Conservation (phyloP, 2,888 invertebrate genomes). For the Andrena bucephala region DNA sequence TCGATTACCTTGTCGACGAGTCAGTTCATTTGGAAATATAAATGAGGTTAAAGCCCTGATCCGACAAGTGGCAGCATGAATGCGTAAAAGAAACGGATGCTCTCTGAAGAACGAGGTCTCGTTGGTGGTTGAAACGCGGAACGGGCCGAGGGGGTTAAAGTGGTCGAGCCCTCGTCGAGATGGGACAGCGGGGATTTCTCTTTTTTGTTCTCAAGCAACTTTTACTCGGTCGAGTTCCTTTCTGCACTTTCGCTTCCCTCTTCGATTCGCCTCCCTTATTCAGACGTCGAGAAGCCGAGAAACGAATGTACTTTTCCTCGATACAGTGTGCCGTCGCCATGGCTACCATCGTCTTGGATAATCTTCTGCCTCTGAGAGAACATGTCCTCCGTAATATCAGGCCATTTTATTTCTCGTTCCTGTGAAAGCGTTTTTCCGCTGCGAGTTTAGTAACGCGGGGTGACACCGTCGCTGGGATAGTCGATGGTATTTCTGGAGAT, state of each 20-base stretch:
- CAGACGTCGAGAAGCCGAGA: conserved; percentile 56
- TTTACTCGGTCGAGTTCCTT: conserved; percentile 30
- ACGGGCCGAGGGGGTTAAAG: conserved; percentile 47
- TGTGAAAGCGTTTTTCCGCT: conserved; percentile 1
- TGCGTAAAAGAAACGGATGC: conserved; percentile 27
- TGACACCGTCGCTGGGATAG: neutral
- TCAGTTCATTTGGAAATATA: conserved; percentile 37
- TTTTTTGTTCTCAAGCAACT: conserved; percentile 38
- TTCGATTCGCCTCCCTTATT: conserved; percentile 53
- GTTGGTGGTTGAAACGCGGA: conserved; percentile 25
- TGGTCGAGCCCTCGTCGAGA: conserved; percentile 37
- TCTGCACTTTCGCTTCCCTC: conserved; percentile 21
- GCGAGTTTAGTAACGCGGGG: neutral
- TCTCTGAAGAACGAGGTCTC: conserved; percentile 34
- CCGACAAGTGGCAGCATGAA: conserved; percentile 42
- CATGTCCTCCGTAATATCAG: conserved; percentile 59
- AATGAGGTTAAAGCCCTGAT: conserved; percentile 34
- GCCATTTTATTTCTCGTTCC: conserved; percentile 51
- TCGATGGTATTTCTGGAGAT: neutral
- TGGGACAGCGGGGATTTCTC: conserved; percentile 34
- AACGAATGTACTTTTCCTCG: conserved; percentile 68
- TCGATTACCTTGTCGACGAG: neutral
- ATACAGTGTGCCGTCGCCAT: conserved; percentile 79
- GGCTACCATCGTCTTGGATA: conserved; percentile 74
- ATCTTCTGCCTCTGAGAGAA: conserved; percentile 62